These are phyloP conservation scores for Nannoperca obscura DNA, from an alignment of 2,797 vertebrate genomes.

Conservation along the genomic window DNA sequence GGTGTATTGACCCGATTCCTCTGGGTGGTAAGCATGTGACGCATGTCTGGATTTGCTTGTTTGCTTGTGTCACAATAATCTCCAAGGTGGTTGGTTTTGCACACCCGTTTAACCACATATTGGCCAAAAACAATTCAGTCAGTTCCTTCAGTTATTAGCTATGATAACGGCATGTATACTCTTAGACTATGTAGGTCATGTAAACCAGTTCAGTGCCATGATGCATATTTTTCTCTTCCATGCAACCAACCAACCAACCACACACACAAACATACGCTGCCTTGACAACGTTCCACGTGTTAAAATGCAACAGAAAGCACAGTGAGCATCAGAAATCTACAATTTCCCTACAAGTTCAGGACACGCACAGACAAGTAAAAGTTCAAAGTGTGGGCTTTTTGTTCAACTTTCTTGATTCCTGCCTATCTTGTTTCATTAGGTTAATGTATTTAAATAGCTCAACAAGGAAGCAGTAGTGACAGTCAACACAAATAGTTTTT, in stretches of 20 bases:
- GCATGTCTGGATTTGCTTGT: slow-evolving; percentile 8
- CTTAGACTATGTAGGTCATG: background rate
- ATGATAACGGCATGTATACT: background rate
- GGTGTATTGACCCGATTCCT: slow-evolving; percentile 40
- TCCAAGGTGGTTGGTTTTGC: slow-evolving; percentile 1
- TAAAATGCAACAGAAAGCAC: background rate
- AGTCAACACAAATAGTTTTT: background rate
- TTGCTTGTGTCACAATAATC: slow-evolving; percentile 28
- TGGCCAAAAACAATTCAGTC: background rate
- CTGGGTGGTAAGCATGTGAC: slow-evolving; percentile 21
- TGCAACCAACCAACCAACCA: background rate
- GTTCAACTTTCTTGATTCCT: background rate
- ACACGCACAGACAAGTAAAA: background rate
- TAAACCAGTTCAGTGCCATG: background rate
- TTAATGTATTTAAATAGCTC: background rate
- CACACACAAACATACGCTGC: slow-evolving; percentile 8
- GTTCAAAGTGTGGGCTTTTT: background rate
- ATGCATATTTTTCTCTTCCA: background rate
- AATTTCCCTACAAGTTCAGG: background rate
- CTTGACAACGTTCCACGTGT: background rate
- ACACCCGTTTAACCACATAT: background rate
- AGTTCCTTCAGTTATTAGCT: background rate
- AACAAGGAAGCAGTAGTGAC: slow-evolving; percentile 10
- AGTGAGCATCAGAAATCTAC: background rate
- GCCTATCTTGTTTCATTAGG: background rate